Percentiles rank a stretch among this genome's conserved stretches.
Conservation (phyloP, 2,797 vertebrate species). For the Nasua narica region DNA sequence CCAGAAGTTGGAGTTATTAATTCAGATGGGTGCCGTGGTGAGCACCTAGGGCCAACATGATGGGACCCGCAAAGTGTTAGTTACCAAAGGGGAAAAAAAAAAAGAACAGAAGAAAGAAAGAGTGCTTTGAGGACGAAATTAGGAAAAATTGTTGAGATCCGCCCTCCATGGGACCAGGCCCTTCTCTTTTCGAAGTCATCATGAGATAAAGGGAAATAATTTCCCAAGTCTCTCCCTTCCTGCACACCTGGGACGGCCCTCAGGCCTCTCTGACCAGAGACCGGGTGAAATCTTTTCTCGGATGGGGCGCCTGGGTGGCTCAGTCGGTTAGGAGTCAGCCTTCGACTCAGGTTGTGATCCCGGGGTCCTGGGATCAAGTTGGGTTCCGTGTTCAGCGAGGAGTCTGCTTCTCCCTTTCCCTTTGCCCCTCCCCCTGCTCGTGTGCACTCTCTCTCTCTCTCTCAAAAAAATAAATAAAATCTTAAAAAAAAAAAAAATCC, state of each 20-base stretch:
- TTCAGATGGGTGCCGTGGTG: not conserved
- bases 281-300: not conserved
- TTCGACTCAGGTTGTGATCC: too few relatives aligned
- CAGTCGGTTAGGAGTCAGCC: too few relatives aligned
- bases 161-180: not conserved
- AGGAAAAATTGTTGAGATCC: not conserved
- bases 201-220: not conserved
- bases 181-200: not conserved
- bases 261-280: slow-evolving; percentile 30
- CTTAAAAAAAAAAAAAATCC: too few relatives aligned
- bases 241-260: not conserved
- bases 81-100: not conserved
- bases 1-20: not conserved
- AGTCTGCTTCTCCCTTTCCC: too few relatives aligned
- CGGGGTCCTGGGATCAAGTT: too few relatives aligned
- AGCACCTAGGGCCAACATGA: not conserved
- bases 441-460: too few relatives aligned
- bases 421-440: too few relatives aligned
- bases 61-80: not conserved
- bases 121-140: not conserved
- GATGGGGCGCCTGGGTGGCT: too few relatives aligned
- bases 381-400: too few relatives aligned
- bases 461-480: too few relatives aligned
- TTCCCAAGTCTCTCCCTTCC: slow-evolving; percentile 14
- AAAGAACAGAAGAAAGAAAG: too few relatives aligned